Evolutionary conservation across 2,113 vertebrate species (phyloP).

Genomic region (Pyrgilauda ruficollis): DNA sequence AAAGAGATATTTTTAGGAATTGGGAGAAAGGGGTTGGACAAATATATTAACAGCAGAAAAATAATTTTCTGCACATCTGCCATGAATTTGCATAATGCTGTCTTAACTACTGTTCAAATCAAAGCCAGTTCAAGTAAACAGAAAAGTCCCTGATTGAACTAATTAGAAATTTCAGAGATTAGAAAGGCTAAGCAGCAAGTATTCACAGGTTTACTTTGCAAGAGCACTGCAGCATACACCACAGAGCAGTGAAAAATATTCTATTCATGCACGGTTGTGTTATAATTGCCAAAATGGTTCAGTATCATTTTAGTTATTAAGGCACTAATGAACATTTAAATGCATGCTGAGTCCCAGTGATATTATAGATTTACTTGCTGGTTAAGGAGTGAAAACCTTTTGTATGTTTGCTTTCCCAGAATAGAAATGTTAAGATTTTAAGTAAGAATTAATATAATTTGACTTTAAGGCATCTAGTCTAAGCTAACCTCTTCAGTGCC

Average conservation of each 20-base stretch:
- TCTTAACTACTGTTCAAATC: constrained; percentile 14
- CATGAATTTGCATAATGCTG: neutral
- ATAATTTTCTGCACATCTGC: neutral
- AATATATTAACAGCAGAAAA: neutral
- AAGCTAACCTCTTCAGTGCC: neutral
- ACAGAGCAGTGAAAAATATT: neutral
- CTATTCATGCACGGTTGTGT: neutral
- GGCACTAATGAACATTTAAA: constrained; percentile 32
- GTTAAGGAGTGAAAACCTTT: neutral
- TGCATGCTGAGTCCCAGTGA: neutral
- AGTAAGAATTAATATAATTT: neutral
- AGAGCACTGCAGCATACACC: neutral
- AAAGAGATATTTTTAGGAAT: neutral
- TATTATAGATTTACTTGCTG: neutral
- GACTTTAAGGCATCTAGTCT: neutral
- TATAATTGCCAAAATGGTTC: constrained; percentile 47
- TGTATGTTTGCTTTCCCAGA: neutral
- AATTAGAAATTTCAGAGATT: neutral
- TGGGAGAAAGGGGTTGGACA: neutral
- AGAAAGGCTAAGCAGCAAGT: neutral
- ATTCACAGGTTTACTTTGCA: neutral
- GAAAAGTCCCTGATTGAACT: constrained; percentile 8
- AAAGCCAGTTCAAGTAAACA: constrained; percentile 21
- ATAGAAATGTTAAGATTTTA: neutral
- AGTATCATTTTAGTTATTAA: constrained; percentile 36